Conservation (phyloP, 2,797 vertebrate species). For the Chelon auratus region DNA sequence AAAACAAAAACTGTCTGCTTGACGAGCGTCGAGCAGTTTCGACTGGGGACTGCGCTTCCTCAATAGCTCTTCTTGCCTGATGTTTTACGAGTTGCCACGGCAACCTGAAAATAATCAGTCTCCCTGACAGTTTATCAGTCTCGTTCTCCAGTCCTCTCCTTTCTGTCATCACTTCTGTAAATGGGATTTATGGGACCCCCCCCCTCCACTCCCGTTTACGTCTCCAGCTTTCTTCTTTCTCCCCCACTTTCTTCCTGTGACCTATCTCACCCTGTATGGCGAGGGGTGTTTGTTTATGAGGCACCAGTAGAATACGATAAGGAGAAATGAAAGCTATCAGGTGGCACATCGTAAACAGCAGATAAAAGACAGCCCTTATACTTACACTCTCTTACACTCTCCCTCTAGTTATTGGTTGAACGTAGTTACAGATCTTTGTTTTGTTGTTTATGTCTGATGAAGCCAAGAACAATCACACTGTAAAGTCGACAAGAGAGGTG, state of each 20-base stretch:
- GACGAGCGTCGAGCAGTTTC: neutral
- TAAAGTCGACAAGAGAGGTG: conserved; percentile 41
- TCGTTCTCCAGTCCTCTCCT: conserved; percentile 41
- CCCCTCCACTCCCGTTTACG: neutral
- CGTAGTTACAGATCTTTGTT: conserved; percentile 23
- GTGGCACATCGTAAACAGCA: conserved; percentile 66
- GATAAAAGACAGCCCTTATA: conserved; percentile 57
- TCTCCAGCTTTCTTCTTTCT: conserved; percentile 15
- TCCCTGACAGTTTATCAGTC: conserved; percentile 37
- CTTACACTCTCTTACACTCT: no score
- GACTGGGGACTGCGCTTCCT: neutral
- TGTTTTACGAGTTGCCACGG: conserved; percentile 38
- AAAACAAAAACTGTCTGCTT: conserved; percentile 10
- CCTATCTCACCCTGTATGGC: conserved; percentile 17
- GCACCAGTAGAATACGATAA: conserved; percentile 48
- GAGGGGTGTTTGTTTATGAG: conserved; percentile 25
- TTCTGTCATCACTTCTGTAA: conserved; percentile 57
- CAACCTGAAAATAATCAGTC: conserved; percentile 37
- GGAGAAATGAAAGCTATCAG: conserved; percentile 58
- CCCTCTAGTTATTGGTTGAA: conserved; percentile 16
- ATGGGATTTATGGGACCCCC: conserved; percentile 45
- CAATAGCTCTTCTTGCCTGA: conserved; percentile 15
- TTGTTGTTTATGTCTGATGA: conserved; percentile 56
- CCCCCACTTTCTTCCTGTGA: conserved; percentile 13
- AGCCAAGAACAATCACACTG: conserved; percentile 41